These are phyloP conservation scores for Cataglyphis livida DNA, from an alignment of 2,888 invertebrate genomes.

Conservation along the genomic window DNA sequence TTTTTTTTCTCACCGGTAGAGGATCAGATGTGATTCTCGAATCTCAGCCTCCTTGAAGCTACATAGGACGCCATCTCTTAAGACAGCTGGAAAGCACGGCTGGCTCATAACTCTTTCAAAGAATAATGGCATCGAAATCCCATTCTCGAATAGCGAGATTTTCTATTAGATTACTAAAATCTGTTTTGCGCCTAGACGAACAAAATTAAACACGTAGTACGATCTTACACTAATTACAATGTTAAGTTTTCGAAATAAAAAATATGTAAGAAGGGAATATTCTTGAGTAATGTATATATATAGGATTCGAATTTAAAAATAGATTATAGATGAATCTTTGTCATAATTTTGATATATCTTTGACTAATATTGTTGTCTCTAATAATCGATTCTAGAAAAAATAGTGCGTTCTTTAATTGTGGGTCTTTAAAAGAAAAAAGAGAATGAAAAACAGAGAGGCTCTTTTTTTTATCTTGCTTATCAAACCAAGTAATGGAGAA, in stretches of 20 bases:
- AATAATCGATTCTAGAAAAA: neutral
- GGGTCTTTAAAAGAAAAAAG: neutral
- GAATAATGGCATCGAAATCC: constrained; percentile 65
- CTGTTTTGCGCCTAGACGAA: constrained; percentile 45
- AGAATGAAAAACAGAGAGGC: neutral
- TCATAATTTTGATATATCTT: neutral
- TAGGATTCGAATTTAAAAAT: neutral
- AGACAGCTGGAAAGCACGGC: constrained; percentile 49
- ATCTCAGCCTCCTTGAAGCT: constrained; percentile 54
- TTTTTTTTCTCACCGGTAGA: neutral
- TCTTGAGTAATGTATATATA: neutral
- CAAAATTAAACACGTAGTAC: constrained; percentile 17
- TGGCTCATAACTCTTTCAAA: constrained; percentile 65
- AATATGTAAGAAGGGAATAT: constrained; percentile 1
- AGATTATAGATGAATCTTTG: neutral
- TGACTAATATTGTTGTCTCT: neutral
- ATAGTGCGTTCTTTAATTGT: neutral
- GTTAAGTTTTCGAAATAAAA: constrained; percentile 25
- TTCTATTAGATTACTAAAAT: constrained; percentile 60
- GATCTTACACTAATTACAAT: constrained; percentile 11
- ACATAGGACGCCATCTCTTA: constrained; percentile 73
- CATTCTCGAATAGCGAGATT: constrained; percentile 59
- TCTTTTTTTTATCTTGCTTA: neutral
- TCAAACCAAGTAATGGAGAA: neutral
- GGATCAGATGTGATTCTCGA: constrained; percentile 59